These are phyloP conservation scores for Micrastur ruficollis DNA, from an alignment of 2,797 vertebrate genomes.

Conservation along the genomic window DNA sequence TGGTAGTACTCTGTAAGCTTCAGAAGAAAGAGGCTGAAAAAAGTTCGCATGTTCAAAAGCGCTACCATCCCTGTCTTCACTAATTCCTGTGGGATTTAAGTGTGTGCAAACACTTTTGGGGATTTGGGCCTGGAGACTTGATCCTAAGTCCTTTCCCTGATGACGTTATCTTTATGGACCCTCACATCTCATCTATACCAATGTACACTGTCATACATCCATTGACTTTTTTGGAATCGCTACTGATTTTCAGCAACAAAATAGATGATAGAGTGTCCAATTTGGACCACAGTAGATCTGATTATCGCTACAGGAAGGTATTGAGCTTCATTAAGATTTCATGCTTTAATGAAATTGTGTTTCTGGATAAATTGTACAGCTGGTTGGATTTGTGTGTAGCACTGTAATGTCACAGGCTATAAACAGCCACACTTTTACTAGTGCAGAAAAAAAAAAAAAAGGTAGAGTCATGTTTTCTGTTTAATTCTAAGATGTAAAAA, in stretches of 20 bases:
- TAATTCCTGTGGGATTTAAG: neutral
- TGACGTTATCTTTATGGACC: neutral
- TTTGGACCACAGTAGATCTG: neutral
- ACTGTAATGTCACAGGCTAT: neutral
- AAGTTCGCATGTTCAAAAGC: neutral
- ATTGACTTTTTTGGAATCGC: neutral
- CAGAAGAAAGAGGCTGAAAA: neutral
- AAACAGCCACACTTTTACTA: neutral
- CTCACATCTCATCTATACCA: neutral
- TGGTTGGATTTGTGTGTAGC: neutral
- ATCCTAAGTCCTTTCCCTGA: neutral
- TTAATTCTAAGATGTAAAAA: neutral
- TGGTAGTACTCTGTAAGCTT: neutral
- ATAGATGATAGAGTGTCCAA: neutral
- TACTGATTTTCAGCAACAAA: neutral
- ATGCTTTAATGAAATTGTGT: neutral
- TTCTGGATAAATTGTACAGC: neutral
- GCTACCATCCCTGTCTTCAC: rapidly evolving
- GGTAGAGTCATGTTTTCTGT: neutral
- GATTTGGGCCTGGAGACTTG: neutral
- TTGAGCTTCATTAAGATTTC: neutral
- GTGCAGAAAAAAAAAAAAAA: neutral
- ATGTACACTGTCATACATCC: neutral
- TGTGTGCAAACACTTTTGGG: neutral
- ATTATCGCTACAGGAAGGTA: neutral